phyloP scores from a whole-genome alignment of 1,140 invertebrate species.

The Thalassaphorura encarpata region DNA sequence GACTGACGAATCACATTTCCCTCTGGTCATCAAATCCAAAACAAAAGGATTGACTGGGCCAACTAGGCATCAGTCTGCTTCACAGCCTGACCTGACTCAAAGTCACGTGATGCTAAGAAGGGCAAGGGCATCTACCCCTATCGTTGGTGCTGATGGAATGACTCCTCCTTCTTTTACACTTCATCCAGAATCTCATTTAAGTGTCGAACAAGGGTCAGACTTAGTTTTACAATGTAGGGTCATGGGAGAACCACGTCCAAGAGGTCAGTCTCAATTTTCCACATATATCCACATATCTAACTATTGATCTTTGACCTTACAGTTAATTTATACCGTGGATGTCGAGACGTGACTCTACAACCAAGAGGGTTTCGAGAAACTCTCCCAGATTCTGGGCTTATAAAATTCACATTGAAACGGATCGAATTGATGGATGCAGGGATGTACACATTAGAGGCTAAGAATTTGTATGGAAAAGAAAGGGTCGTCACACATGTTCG shows the following conservation, averaged over 20 bases:
- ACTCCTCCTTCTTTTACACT: constrained; percentile 63
- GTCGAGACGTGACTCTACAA: constrained; percentile 66
- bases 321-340: constrained; percentile 79
- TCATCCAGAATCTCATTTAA: constrained; percentile 60
- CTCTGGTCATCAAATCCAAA: neutral
- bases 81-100: neutral
- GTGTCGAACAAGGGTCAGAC: constrained; percentile 63
- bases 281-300: constrained; percentile 4
- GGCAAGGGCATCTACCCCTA: neutral
- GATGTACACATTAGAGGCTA: constrained; percentile 85
- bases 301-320: constrained; percentile 7
- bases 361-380: constrained; percentile 65
- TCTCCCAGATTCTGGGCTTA: constrained; percentile 63
- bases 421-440: constrained; percentile 76
- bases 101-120: neutral
- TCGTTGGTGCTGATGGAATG: neutral
- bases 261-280: constrained; percentile 52
- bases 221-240: constrained; percentile 67
- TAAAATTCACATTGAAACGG: constrained; percentile 75
- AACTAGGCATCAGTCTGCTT: neutral
- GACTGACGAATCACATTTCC: neutral
- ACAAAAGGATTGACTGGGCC: neutral
- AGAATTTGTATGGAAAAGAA: constrained; percentile 83
- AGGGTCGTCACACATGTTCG: no score
- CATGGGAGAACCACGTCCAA: constrained; percentile 67